Evolutionary conservation across 2,797 vertebrate species (phyloP), one percentile per base, ranked within the genome.

Genomic region (Anguilla obscura): DNA sequence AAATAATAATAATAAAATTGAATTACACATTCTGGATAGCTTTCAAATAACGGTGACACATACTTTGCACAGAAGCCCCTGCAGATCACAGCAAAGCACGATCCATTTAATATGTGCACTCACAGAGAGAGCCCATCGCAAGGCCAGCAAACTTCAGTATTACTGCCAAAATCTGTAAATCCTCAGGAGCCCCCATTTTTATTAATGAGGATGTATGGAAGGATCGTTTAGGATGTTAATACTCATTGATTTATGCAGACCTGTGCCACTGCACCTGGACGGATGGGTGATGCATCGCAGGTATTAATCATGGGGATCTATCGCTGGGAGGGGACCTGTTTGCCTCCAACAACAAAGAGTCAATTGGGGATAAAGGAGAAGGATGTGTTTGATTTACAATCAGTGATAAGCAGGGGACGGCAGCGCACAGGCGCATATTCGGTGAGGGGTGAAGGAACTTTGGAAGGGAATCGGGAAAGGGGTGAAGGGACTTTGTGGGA

Each of bases 211-310:
- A 86, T 60, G 86, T 56, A 86, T 66, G 87, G 50, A 69, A 87
- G 84, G 85, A 89, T 88, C 45, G 82, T 86, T 89, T 89, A 36
- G 85, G 85, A 91, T 90, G 90, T 87, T 91, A 92, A 92, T 91
- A 84, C 63, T 56, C 87, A 91, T 91, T 91, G 92, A 92, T 92
- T 92, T 91, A 91, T 90, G 89, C 90, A 84, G 54, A 52, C 71
- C 58, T 60, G 85, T 48, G 60, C 48, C 87, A 86, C 71, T 85
- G 63, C 85, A 88, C 85, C 85, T n/a, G 66, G 69, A 24, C 2
- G 36, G 63, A 10, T 3, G 24, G 85, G 89, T 90, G 91, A 91
- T 89, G 76, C 63, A 86, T 88, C 86, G 87, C 85, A 69, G 85
- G 60, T 89, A 88, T 90, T 82, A 87, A 88, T 60, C 85, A 83